phyloP scores from a whole-genome alignment of 2,113 vertebrate genomes.

The Ariopsis seemanni region DNA sequence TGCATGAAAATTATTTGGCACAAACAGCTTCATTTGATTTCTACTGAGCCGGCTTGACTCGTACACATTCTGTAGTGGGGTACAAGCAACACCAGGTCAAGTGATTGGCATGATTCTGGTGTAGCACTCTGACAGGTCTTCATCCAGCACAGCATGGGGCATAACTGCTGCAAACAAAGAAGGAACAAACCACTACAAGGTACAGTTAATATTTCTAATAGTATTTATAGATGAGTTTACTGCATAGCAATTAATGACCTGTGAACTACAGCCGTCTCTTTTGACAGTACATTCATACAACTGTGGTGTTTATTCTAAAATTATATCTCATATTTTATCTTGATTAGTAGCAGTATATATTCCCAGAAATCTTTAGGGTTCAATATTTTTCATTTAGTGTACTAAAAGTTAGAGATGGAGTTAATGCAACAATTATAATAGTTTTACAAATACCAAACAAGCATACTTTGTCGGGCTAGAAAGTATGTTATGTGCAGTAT shows the following conservation, averaged over 20 bases:
- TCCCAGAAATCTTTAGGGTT: not conserved
- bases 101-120: constrained; percentile 39
- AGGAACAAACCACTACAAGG: constrained; percentile 67
- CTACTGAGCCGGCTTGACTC: constrained; percentile 56
- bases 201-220: constrained; percentile 43
- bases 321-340: not conserved
- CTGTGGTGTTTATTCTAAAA: not conserved
- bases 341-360: not conserved
- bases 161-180: constrained; percentile 68
- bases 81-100: not conserved
- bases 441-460: not conserved
- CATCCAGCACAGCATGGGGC: constrained; percentile 67
- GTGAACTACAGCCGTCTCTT: not conserved
- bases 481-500: not conserved
- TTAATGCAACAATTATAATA: not conserved
- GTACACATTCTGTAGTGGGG: constrained; percentile 49
- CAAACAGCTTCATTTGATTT: not conserved
- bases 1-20: not conserved
- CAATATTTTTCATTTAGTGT: not conserved
- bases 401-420: not conserved
- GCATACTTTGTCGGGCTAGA: not conserved
- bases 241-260: not conserved
- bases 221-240: constrained; percentile 47
- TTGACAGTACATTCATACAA: not conserved
- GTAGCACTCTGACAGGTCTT: constrained; percentile 27